Evolutionary conservation across 2,888 invertebrate genomes (phyloP).

Genomic region (Dermolepida albohirtum): DNA sequence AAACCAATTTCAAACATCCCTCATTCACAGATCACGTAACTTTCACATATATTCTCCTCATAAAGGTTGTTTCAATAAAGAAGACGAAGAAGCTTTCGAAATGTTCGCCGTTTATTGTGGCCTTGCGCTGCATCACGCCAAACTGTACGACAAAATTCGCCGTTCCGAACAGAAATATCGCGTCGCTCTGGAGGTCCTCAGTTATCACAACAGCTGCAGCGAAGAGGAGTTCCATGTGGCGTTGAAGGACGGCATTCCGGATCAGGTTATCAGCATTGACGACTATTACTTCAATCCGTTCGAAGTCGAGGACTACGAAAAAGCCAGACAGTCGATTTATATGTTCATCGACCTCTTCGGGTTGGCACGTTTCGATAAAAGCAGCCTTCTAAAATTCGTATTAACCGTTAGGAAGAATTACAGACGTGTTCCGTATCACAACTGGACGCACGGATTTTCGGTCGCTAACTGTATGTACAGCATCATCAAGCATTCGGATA

Average conservation of each 20-base stretch:
- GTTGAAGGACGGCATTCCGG: constrained; percentile 50
- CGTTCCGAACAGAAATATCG: constrained; percentile 86
- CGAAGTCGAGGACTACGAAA: constrained; percentile 75
- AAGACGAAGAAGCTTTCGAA: constrained; percentile 85
- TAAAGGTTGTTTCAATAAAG: constrained; percentile 67
- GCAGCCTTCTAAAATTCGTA: constrained; percentile 77
- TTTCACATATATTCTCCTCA: neutral
- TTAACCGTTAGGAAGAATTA: constrained; percentile 89
- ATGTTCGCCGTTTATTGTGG: constrained; percentile 89
- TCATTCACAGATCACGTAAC: no score
- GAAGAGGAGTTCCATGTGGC: constrained; percentile 72
- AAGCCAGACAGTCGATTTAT: constrained; percentile 77
- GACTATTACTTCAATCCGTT: constrained; percentile 81
- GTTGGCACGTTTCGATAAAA: constrained; percentile 73
- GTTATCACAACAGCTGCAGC: constrained; percentile 84
- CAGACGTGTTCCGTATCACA: constrained; percentile 85
- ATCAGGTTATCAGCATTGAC: constrained; percentile 63
- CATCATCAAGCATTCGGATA: constrained; percentile 72
- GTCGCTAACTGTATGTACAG: constrained; percentile 87
- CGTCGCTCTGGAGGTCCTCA: constrained; percentile 84
- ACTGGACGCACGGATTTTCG: constrained; percentile 89
- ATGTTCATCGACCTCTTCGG: constrained; percentile 83
- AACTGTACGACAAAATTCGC: constrained; percentile 84
- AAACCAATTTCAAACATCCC: no score
- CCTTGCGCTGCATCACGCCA: constrained; percentile 85